Base-by-base conservation (phyloP, 2,888 invertebrate species). In the Tenodera sinensis region DNA sequence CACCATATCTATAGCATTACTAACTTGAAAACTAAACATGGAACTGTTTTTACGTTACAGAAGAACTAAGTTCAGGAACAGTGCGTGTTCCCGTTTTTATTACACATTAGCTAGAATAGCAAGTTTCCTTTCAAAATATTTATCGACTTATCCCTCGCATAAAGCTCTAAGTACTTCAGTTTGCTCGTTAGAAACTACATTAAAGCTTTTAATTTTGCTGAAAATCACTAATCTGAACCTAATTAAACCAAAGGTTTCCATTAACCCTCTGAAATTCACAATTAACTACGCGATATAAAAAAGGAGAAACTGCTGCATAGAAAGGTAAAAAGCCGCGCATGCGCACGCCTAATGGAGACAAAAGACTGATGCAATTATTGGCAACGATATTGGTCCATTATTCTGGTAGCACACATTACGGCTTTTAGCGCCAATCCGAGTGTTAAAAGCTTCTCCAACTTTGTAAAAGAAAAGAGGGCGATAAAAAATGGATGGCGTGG, bases 401-500 rank as follows among this genome's bases (percentile, higher is more conserved):
- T 83, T 87, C 54, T 71, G 54, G 54, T 71, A 71, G 54, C 25
- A 25, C 54, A 71, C 54, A 71, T 71, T 71, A 71, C 25, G 54
- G 87, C 87, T 87, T 87, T 87, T 87, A 87, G 42, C 87, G 87
- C 83, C 87, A 87, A 87, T 82, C 82, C 87, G 83, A 82, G 87
- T 83, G 87, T 83, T 87, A 87, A 87, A 87, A 87, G 87, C 87
- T 87, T 87, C 87, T 87, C 82, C 83, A 87, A 87, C 87, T 87
- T 87, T 87, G 27, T 28, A 30, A 84, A 84, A 34, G 54, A 71
- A 71, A 71, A 71, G 54, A 71, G 54, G 54, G 54, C 54, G 54
- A 20, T 71, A 71, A 71, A 71, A 71, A 71, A 71, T 71, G 54
- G 54, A 25, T 71, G 54, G 54, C 54, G 54, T 20, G 25, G 54